Conservation (phyloP, 2,888 invertebrate species). For the Dioctria linearis region DNA sequence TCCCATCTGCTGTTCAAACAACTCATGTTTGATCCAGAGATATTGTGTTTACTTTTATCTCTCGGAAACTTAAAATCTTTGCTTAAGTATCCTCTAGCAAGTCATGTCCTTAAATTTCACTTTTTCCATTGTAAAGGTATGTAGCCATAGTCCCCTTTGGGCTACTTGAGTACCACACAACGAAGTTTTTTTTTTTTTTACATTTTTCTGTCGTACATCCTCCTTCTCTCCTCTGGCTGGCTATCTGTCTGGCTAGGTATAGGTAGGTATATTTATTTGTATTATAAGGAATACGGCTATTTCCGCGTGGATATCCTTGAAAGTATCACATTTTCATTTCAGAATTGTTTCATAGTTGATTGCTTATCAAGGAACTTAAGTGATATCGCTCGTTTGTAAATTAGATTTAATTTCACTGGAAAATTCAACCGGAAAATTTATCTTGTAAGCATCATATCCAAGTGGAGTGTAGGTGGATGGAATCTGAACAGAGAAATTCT, state of each 20-base stretch:
- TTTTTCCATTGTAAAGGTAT: slow-evolving; percentile 10
- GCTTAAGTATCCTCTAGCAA: not conserved
- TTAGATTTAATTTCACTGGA: not conserved
- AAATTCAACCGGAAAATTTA: too few species aligned
- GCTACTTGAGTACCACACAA: not conserved
- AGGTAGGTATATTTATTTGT: not conserved
- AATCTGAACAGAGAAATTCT: too few species aligned
- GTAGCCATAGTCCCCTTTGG: slow-evolving; percentile 19
- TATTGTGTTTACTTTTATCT: slow-evolving; percentile 43
- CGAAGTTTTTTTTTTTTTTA: not conserved
- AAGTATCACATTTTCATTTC: not conserved
- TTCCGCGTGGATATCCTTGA: not conserved
- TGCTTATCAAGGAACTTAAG: not conserved
- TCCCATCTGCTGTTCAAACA: slow-evolving; percentile 32
- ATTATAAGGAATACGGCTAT: not conserved
- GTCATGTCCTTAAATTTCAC: slow-evolving; percentile 23
- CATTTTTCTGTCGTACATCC: not conserved
- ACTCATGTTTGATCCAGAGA: slow-evolving; percentile 32
- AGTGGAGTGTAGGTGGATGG: too few species aligned
- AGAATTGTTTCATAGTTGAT: not conserved
- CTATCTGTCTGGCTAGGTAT: too few species aligned
- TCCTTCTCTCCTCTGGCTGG: too few species aligned
- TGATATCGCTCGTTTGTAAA: not conserved
- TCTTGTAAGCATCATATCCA: too few species aligned
- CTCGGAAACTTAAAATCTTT: slow-evolving; percentile 33